A percentile compares a stretch with the other conserved stretches of the same genome.
Conservation (phyloP, 2,888 invertebrate species). For the Diogma glabrata region DNA sequence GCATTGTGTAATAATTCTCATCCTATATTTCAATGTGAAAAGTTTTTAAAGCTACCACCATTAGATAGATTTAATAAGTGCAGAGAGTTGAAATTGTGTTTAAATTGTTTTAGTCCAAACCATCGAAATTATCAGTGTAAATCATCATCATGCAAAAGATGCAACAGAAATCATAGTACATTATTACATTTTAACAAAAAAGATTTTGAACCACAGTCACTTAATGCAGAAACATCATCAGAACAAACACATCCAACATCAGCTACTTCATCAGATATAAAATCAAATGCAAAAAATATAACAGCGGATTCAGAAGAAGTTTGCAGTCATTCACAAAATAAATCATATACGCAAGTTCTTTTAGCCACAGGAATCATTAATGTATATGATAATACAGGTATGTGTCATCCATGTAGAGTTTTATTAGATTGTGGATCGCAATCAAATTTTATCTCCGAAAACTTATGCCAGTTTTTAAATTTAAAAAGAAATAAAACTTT, state of each 20-base stretch:
- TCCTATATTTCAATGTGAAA: not conserved
- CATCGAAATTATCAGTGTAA: not conserved
- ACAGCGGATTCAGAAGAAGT: too few relatives aligned
- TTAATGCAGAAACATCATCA: too few relatives aligned
- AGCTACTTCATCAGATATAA: too few relatives aligned
- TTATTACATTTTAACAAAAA: not conserved
- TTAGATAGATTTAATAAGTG: not conserved
- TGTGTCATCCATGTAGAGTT: not conserved
- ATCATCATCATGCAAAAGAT: not conserved
- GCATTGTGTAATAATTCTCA: too few relatives aligned
- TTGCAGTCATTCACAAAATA: too few relatives aligned
- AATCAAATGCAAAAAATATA: too few relatives aligned
- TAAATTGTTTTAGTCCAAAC: not conserved
- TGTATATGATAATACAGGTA: too few relatives aligned
- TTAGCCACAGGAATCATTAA: too few relatives aligned
- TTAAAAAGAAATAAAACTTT: not conserved
- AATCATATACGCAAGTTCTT: too few relatives aligned
- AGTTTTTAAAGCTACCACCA: not conserved
- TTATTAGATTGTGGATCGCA: conserved; percentile 3
- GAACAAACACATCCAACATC: too few relatives aligned
- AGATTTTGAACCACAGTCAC: not conserved
- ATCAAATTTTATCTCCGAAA: too few relatives aligned
- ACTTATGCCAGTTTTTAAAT: not conserved
- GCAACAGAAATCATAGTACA: not conserved
- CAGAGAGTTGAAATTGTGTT: not conserved